Percentiles rank a stretch among this genome's conserved stretches.
Conservation (phyloP, 2,888 invertebrate genomes). For the Steinernema hermaphroditum region DNA sequence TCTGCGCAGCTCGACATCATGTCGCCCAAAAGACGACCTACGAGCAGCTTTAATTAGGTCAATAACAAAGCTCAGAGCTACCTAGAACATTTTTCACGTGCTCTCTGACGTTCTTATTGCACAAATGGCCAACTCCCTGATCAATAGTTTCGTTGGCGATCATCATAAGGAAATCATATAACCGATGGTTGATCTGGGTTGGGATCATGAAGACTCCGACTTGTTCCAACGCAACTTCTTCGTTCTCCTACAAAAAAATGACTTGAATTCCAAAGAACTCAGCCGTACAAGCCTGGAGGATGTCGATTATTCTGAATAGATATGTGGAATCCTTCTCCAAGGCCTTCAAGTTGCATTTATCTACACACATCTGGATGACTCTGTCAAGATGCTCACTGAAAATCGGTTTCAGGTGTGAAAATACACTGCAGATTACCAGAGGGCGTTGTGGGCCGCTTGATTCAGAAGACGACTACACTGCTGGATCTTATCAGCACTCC, state of each 20-base stretch:
- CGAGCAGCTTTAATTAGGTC: too few species aligned
- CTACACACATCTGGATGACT: neutral
- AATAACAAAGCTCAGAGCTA: too few species aligned
- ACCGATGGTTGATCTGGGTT: constrained; percentile 38
- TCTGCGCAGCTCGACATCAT: neutral
- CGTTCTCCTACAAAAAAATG: constrained; percentile 28
- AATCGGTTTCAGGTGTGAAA: neutral
- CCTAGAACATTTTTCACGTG: neutral
- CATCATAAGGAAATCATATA: constrained; percentile 1
- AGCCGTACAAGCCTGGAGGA: neutral
- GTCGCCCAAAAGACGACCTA: neutral
- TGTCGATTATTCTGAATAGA: constrained; percentile 1
- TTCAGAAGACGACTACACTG: constrained; percentile 44
- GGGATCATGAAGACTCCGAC: constrained; percentile 40
- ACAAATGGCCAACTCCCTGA: constrained; percentile 22
- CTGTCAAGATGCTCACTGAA: constrained; percentile 3
- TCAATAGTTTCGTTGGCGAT: neutral
- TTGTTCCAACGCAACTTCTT: constrained; percentile 38
- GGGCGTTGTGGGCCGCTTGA: constrained; percentile 45
- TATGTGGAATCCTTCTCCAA: neutral
- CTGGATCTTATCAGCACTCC: constrained; percentile 39
- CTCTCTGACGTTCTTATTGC: constrained; percentile 7
- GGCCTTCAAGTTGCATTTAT: constrained; percentile 1
- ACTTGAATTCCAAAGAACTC: too few species aligned
- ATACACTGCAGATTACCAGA: constrained; percentile 40